These are phyloP conservation scores for Vimba vimba DNA, from an alignment of 2,113 vertebrate genomes.

Conservation along the genomic window DNA sequence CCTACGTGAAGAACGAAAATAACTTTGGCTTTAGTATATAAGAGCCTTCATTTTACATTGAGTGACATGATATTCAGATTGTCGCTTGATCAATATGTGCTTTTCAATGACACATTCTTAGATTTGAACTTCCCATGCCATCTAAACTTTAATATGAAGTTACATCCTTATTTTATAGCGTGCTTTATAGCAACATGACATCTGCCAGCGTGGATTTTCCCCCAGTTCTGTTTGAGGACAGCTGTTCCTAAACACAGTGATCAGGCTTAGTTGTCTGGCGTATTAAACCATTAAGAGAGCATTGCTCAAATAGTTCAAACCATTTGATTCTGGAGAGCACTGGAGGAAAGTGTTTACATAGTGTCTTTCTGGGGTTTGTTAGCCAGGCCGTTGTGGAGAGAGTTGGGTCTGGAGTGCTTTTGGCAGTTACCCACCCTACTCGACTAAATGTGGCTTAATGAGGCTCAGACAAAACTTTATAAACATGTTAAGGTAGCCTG, in stretches of 20 bases:
- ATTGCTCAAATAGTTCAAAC: slow-evolving; percentile 72
- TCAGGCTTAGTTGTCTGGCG: slow-evolving; percentile 46
- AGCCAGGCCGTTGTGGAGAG: slow-evolving; percentile 40
- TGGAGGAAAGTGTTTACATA: slow-evolving; percentile 39
- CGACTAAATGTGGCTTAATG: background rate
- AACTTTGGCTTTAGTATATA: background rate
- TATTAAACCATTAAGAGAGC: slow-evolving; percentile 79
- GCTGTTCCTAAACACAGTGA: slow-evolving; percentile 14
- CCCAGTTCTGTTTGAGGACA: slow-evolving; percentile 5
- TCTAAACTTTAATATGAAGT: background rate
- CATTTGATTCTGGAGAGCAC: slow-evolving; percentile 74
- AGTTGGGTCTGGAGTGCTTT: slow-evolving; percentile 59
- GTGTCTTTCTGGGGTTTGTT: slow-evolving; percentile 54
- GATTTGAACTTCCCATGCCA: background rate
- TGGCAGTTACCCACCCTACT: slow-evolving; percentile 59
- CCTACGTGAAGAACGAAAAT: background rate
- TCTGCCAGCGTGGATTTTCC: background rate
- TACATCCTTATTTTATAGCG: slow-evolving; percentile 22
- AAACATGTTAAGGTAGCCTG: slow-evolving; percentile 25
- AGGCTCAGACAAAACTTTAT: slow-evolving; percentile 3
- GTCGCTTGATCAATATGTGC: background rate
- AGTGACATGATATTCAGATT: background rate
- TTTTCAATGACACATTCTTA: too few species aligned
- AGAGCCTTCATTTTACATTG: background rate
- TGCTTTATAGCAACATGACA: slow-evolving; percentile 34